These are phyloP conservation scores for Porites cylindrica DNA, from an alignment of 92 coral and sea anemone species.

Conservation along the genomic window DNA sequence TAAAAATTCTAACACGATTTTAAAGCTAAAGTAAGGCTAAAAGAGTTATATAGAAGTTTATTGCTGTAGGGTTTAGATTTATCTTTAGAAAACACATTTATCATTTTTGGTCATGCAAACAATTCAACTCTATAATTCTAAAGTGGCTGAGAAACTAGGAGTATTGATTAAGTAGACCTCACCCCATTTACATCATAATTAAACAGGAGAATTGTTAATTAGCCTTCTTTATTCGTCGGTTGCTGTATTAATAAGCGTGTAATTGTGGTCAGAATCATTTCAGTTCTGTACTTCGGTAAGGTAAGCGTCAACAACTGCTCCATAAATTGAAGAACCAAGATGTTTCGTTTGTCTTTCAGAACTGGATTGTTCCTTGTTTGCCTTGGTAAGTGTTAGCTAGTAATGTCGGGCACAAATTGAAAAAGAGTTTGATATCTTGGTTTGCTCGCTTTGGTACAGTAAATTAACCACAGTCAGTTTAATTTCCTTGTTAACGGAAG, in stretches of 20 bases:
- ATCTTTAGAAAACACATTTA: background rate
- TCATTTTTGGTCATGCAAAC: too few relatives aligned
- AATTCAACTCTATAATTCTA: background rate
- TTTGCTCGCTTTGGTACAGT: background rate
- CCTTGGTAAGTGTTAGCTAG: constrained; percentile 18
- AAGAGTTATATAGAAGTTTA: background rate
- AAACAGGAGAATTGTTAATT: constrained; percentile 10
- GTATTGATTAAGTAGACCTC: constrained; percentile 7
- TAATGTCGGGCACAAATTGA: background rate
- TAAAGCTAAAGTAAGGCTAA: background rate
- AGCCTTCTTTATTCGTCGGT: constrained; percentile 5
- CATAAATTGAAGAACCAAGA: background rate
- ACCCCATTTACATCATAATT: constrained; percentile 4
- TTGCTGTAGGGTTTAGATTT: background rate
- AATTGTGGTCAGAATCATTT: constrained; percentile 7
- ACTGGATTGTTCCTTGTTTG: constrained; percentile 10
- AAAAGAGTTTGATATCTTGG: background rate
- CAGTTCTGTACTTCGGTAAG: background rate
- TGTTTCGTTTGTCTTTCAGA: background rate
- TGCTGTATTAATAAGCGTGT: constrained; percentile 24
- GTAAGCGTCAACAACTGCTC: background rate
- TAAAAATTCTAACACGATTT: background rate
- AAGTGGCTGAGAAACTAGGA: background rate
- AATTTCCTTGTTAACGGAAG: background rate
- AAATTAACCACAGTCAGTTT: background rate